Conservation (phyloP, 2,888 invertebrate species). For the Euplexia lucipara region DNA sequence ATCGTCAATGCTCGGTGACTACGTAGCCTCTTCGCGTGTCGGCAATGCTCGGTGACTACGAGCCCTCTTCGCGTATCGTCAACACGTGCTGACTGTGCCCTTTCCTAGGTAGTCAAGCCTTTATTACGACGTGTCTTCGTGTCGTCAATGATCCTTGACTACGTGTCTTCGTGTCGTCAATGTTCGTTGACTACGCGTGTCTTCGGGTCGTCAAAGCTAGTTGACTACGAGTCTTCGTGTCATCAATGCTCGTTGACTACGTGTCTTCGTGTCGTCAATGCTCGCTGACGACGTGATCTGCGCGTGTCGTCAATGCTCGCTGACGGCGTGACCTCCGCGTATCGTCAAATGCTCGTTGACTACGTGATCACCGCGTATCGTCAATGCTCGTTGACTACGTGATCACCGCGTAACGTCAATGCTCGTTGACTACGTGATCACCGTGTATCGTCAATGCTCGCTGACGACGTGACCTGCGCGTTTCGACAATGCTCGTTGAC, state of each 20-base stretch:
- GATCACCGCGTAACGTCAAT: conserved; percentile 27
- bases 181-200: conserved; percentile 39
- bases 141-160: conserved; percentile 37
- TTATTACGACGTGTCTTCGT: conserved; percentile 32
- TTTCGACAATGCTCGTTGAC: conserved; percentile 45
- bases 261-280: conserved; percentile 38
- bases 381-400: conserved; percentile 45
- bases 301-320: conserved; percentile 16
- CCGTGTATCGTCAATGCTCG: conserved; percentile 35
- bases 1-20: conserved; percentile 33
- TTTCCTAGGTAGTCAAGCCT: conserved; percentile 45
- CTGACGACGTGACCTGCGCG: conserved; percentile 19
- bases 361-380: conserved; percentile 30
- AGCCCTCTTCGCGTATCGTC: conserved; percentile 4
- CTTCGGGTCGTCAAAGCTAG: conserved; percentile 37
- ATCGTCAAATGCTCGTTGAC: conserved; percentile 37
- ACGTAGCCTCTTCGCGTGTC: conserved; percentile 7
- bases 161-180: conserved; percentile 36
- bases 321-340: conserved; percentile 26
- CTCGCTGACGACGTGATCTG: conserved; percentile 25
- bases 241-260: conserved; percentile 30
- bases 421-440: conserved; percentile 35
- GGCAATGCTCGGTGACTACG: conserved; percentile 19
- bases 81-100: conserved; percentile 30
- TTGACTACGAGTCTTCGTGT: conserved; percentile 19